phyloP scores from a whole-genome alignment of 2,888 invertebrate species.

The Camptogramma bilineatum region DNA sequence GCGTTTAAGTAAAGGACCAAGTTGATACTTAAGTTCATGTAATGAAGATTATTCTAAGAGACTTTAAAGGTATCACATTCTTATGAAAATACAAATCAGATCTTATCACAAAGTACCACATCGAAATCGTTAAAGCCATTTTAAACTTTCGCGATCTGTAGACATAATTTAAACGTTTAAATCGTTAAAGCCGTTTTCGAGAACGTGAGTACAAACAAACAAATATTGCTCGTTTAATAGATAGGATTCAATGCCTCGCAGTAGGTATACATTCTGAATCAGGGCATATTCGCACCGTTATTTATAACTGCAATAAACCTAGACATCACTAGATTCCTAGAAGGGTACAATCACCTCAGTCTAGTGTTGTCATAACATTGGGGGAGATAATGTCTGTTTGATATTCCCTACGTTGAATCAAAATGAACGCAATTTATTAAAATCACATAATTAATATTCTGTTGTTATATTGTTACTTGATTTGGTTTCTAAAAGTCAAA shows the following conservation, averaged over 20 bases:
- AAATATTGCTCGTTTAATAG: too few relatives aligned
- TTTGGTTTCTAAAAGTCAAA: neutral
- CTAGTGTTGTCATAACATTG: conserved; percentile 17
- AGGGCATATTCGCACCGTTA: neutral
- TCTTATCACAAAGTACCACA: too few relatives aligned
- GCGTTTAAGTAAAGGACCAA: neutral
- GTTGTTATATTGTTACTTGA: neutral
- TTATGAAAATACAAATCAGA: too few relatives aligned
- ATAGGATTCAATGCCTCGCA: neutral
- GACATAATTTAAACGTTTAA: too few relatives aligned
- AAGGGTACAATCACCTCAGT: neutral
- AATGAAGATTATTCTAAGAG: neutral
- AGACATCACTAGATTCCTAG: neutral
- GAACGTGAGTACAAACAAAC: too few relatives aligned
- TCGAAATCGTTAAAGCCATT: too few relatives aligned
- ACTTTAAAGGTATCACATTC: neutral
- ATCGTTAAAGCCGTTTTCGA: too few relatives aligned
- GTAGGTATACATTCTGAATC: neutral
- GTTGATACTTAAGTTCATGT: neutral
- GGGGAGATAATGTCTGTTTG: neutral
- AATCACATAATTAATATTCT: neutral
- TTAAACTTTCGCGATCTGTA: too few relatives aligned
- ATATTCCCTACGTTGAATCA: neutral
- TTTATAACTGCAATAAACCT: conserved; percentile 13
- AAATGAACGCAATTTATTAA: neutral